These are phyloP conservation scores for Sparidentex hasta DNA, from an alignment of 2,797 vertebrate genomes.

Conservation along the genomic window DNA sequence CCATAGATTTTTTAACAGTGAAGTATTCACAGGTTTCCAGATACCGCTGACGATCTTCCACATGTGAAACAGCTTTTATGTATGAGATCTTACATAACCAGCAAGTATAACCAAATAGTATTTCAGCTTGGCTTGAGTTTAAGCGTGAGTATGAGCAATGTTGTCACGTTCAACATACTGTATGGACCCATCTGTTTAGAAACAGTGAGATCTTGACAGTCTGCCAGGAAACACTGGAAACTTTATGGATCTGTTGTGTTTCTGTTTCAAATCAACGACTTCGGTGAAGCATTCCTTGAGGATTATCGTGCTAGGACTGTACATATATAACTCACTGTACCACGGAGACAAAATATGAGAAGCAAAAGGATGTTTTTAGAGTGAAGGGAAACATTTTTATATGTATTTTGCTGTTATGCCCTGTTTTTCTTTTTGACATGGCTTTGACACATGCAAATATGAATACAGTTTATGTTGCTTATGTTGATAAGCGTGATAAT, in stretches of 20 bases:
- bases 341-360: not conserved
- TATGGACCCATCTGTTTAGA: constrained; percentile 27
- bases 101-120: not conserved
- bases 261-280: constrained; percentile 42
- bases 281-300: constrained; percentile 13
- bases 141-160: constrained; percentile 22
- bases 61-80: constrained; percentile 40
- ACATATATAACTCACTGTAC: constrained; percentile 8
- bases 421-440: not conserved
- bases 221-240: constrained; percentile 27
- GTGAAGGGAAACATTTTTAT: not conserved
- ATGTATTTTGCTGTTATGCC: not conserved
- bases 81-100: constrained; percentile 41
- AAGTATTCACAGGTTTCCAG: constrained; percentile 36
- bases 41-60: constrained; percentile 35
- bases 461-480: not conserved
- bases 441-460: not conserved
- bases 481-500: not conserved
- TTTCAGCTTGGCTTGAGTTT: constrained; percentile 20
- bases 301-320: not conserved
- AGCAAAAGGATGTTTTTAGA: not conserved
- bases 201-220: constrained; percentile 2
- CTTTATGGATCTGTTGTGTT: not conserved
- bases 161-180: constrained; percentile 16
- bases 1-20: constrained; percentile 10